Evolutionary conservation across 2,888 invertebrate species (phyloP).

Genomic region (Corbicula japonica): DNA sequence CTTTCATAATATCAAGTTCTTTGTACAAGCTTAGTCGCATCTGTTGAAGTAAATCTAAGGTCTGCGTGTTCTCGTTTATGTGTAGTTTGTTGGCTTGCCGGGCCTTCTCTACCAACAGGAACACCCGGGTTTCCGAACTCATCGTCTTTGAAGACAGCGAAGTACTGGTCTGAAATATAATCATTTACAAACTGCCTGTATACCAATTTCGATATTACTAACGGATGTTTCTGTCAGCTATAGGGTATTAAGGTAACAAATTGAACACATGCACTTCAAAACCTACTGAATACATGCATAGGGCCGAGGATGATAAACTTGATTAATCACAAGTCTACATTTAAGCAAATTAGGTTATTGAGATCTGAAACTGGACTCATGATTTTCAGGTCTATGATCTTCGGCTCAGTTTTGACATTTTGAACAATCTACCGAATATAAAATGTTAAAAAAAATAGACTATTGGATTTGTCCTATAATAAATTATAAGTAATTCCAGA

Average conservation of each 20-base stretch:
- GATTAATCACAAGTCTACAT: neutral
- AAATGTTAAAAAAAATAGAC: too few relatives aligned
- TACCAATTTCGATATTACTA: neutral
- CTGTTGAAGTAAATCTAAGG: slow-evolving; percentile 15
- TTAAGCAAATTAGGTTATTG: neutral
- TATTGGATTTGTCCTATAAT: too few relatives aligned
- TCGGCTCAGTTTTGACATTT: too few relatives aligned
- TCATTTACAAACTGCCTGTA: neutral
- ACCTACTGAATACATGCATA: neutral
- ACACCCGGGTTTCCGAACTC: slow-evolving; percentile 12
- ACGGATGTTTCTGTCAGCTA: neutral
- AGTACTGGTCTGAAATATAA: slow-evolving; percentile 8
- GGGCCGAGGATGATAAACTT: neutral
- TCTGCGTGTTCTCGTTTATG: slow-evolving; percentile 5
- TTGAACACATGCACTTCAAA: neutral
- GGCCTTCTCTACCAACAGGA: slow-evolving; percentile 8
- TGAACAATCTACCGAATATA: too few relatives aligned
- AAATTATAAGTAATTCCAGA: too few relatives aligned
- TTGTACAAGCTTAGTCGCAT: neutral
- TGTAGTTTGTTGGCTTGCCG: slow-evolving; percentile 6
- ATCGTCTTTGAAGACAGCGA: slow-evolving; percentile 4
- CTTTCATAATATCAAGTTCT: slow-evolving; percentile 9
- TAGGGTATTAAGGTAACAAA: too few relatives aligned
- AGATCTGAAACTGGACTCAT: too few relatives aligned
- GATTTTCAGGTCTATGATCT: too few relatives aligned